Conservation (phyloP, 1,140 invertebrate species). For the Trichoplusia ni region DNA sequence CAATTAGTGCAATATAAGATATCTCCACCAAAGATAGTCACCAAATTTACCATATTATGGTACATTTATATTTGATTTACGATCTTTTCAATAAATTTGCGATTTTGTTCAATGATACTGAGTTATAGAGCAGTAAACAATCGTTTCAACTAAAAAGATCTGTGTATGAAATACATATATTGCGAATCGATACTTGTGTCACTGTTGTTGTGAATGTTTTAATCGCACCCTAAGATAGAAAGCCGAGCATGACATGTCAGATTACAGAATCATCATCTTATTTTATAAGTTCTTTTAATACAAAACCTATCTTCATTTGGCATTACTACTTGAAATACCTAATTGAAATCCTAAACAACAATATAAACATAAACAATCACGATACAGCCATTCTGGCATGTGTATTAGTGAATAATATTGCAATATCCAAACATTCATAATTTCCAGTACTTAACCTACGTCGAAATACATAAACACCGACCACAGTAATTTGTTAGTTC, state of each 20-base stretch:
- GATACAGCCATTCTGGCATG: background rate
- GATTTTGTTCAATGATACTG: no score
- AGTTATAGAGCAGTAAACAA: no score
- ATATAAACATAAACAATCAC: background rate
- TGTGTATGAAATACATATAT: no score
- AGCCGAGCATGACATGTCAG: background rate
- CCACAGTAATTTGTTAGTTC: constrained; percentile 64
- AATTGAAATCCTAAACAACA: background rate
- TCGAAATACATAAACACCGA: constrained; percentile 32
- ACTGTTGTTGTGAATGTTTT: constrained; percentile 18
- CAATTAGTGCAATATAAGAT: no score
- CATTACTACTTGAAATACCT: no score
- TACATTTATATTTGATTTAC: no score
- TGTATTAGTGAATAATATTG: background rate
- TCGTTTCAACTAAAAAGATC: no score
- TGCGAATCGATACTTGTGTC: constrained; percentile 27
- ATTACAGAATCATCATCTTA: background rate
- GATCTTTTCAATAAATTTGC: no score
- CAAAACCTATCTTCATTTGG: no score
- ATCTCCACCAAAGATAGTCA: no score
- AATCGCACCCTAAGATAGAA: background rate
- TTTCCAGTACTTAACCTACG: background rate
- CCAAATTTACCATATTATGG: no score
- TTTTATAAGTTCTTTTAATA: background rate
- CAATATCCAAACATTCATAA: background rate